Evolutionary conservation across 2,113 vertebrate genomes (phyloP), one percentile per base, ranked within the genome.

Genomic region (Lepus europaeus): DNA sequence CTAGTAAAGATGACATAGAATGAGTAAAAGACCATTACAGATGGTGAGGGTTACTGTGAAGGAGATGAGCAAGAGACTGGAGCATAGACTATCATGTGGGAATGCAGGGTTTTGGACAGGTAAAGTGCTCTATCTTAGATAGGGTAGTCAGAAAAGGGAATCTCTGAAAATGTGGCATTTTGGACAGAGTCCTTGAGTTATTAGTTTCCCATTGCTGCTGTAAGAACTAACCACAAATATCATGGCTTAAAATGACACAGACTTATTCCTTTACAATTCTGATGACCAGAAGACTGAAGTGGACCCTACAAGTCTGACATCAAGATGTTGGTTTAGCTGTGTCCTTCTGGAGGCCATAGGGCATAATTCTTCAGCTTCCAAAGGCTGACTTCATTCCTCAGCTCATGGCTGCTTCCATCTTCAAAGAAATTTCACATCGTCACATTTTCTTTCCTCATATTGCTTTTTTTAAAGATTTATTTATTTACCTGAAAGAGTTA

Each of bases 281-380:
- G 84, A 49, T 39, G 59, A 29, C 77, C 49, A 36, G 49, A 79
- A 78, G 22, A 56, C 66, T 95, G 49, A 74, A 59, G 63, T 56
- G 83, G 66, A 39, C 84, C 73, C 87, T 73, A 20, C 10, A 5
- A n/a, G 68, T 22, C 61, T 69, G 33, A 93, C 74, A 84, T 25
- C 33, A 76, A 79, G 66, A 20, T 6, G 23, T 27, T 1, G 5
- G 53, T 3, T 6, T 3, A 3, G 25, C 10, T 51, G 33, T 0
- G 0, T 74, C 45, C 64, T 73, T 80, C 31, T 66, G 25, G 64
- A 73, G 22, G 20, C 33, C 31, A 20, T 11, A 70, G 14, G 39
- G 29, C 31, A 9, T 64, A 31, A 33, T 5, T 61, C 82, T 77
- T 39, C 88, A 39, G 11, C 64, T 77, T 81, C 80, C 23, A 23